Base-by-base conservation (phyloP, 1,140 invertebrate genomes). In the Arion vulgaris region DNA sequence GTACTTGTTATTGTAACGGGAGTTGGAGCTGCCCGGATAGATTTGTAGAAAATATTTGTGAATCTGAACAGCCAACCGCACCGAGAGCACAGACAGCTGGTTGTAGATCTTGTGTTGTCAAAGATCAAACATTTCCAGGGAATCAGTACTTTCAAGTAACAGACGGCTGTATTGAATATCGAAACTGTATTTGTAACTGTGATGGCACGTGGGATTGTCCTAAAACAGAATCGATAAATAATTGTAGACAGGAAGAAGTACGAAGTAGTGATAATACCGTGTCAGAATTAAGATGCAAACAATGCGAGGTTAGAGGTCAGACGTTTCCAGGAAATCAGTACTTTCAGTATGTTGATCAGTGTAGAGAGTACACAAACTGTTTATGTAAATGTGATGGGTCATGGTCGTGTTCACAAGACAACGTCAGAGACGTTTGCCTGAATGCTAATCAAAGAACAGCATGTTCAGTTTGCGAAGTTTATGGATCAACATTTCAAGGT, bases 1-100 rank as follows among this genome's bases (percentile, higher is more conserved):
- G 88, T 28, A 79, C 83, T 26, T 89, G 88, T 68, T 80, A 72
- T 75, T 88, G 88, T 74, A 86, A 89, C 71, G 88, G 88, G 5
- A 84, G 85, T 9, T 85, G 86, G 80, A 80, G 39, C 41, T 89
- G 88, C 68, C 88, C 87, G 0, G 75, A 74, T 0, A 80, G 45
- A 9, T 45, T 28, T 15, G 71, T n/a, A 17, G 82, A 84, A 53
- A 51, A 73, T 49, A 84, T 34, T n/a, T 89, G 88, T 75, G 62
- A 66, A 32, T 28, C 76, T 62, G 86, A 82, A 0, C 79, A n/a
- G 36, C 80, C 19, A 49, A 51, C 17, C 15, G 41, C 13, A 17
- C 7, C n/a, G 2, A 23, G 5, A 15, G 34, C 4, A 51, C 2
- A 7, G 23, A 11, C 23, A 51, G 15, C 39, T 26, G 32, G 5